Evolutionary conservation across 2,113 vertebrate species (phyloP).

Genomic region (Nyctereutes procyonoides): DNA sequence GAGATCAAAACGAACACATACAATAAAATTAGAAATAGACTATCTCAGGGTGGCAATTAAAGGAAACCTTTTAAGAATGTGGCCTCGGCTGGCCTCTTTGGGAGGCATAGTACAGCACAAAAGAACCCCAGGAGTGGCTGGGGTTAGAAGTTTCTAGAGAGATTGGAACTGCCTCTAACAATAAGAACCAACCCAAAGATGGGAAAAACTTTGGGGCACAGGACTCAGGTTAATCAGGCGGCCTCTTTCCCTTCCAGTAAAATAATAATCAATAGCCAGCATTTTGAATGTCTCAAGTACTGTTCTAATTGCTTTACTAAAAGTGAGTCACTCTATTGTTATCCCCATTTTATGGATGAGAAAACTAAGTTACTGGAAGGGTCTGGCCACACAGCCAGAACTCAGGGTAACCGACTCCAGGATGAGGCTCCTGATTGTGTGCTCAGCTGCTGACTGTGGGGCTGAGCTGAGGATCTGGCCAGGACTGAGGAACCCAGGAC

Average conservation of each 20-base stretch:
- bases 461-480: neutral
- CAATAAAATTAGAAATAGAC: neutral
- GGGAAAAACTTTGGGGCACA: neutral
- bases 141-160: neutral
- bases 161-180: neutral
- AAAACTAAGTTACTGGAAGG: neutral
- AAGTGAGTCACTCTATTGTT: neutral
- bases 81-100: neutral
- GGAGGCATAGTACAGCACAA: neutral
- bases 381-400: neutral
- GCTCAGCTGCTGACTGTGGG: neutral
- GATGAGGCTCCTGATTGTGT: neutral
- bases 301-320: neutral
- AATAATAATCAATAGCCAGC: neutral
- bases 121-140: neutral
- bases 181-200: neutral
- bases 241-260: neutral
- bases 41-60: neutral
- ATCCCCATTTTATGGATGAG: neutral
- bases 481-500: neutral
- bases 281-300: neutral
- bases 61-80: neutral
- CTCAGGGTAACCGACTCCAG: neutral
- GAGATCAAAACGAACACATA: constrained; percentile 3
- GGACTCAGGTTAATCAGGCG: neutral